Base-by-base conservation (phyloP, 1,140 invertebrate species). In the Drosophila bipectinata region DNA sequence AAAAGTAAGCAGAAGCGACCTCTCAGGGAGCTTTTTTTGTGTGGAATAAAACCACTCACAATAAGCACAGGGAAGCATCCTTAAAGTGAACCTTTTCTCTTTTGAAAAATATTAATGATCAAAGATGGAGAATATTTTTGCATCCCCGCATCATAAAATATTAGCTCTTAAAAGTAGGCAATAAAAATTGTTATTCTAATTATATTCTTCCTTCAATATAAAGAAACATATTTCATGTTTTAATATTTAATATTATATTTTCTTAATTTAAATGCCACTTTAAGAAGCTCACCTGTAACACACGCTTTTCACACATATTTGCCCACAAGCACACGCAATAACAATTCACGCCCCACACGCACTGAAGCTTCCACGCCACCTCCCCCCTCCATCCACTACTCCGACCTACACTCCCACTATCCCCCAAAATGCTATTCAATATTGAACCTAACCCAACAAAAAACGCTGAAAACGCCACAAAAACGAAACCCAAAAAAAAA, bases 381-480 rank as follows among this genome's bases (percentile, higher is more conserved):
- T 10, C 44, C 12, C 12, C 32, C 9, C 34, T 5, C 48, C 26
- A 3, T 21, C 21, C 21, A 21, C 10, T 28, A 1, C 26, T 6
- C 6, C 18, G 14, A 8, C 30, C 48, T 3, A 14, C 49, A 41
- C 14, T 32, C 34, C 15, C 18, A 45, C 41, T 18, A 62, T 44
- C 41, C 5, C 41, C 41, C 24, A 37, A 59, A 41, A 44, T 47
- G 58, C 51, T 57, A 51, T 53, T 52, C 41, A 62, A 61, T 81
- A 80, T 79, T 80, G 82, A 87, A 87, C 82, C 82, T 87, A 87
- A 87, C 82, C 82, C 82, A 87, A 87, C 82, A 87, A 87, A 87
- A 87, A 81, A 85, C 54, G 74, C 77, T 57, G 59, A 77, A 83
- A 63, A 73, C 54, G 64, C 24, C 52, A 63, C 61, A 67, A 68